Conservation (phyloP, 2,888 invertebrate species). For the Onchidella celtica region DNA sequence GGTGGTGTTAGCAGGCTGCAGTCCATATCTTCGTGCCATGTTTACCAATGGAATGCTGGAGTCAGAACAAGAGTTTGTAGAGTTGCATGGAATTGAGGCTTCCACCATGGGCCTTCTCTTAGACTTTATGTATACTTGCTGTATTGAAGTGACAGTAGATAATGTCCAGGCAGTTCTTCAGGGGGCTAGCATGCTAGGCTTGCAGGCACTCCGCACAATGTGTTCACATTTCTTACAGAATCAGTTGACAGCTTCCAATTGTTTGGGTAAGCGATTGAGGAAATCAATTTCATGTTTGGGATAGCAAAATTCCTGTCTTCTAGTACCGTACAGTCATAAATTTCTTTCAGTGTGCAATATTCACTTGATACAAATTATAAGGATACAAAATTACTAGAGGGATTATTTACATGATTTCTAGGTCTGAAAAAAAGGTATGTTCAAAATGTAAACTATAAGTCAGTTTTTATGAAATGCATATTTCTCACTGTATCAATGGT, state of each 20-base stretch:
- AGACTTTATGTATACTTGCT: conserved; percentile 78
- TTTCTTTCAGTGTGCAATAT: no score
- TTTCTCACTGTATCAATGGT: no score
- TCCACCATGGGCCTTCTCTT: conserved; percentile 73
- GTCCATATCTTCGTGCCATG: conserved; percentile 78
- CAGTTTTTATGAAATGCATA: no score
- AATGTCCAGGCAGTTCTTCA: conserved; percentile 77
- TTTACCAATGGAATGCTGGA: conserved; percentile 79
- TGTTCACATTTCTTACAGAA: conserved; percentile 77
- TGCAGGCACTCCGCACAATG: conserved; percentile 69
- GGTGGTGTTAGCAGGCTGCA: conserved; percentile 76
- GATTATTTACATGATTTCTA: no score
- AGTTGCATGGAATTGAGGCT: conserved; percentile 75
- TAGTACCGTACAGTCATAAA: no score
- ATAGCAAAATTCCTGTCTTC: no score
- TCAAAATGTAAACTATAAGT: no score
- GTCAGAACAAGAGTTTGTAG: conserved; percentile 70
- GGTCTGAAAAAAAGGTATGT: no score
- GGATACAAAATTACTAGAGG: no score
- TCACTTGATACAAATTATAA: no score
- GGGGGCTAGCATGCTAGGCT: conserved; percentile 75
- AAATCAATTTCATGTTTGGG: no score
- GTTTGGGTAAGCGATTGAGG: conserved; percentile 74
- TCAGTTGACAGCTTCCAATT: conserved; percentile 76
- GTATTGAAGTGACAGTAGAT: conserved; percentile 73